Base-by-base conservation (phyloP, 2,797 vertebrate species). In the Rousettus madagascariensis region DNA sequence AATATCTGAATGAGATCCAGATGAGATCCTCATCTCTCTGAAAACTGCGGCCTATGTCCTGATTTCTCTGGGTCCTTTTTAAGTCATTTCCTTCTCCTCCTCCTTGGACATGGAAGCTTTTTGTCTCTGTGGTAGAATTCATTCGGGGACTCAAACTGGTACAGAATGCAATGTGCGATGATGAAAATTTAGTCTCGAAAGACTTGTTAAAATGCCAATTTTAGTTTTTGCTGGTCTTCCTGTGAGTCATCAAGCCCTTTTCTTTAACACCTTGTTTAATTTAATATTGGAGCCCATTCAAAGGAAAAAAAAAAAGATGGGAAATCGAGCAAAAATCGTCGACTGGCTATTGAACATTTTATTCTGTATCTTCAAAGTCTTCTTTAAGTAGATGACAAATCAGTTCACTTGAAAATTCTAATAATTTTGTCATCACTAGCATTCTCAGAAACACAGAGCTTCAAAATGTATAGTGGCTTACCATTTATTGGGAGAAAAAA, bases 1-100 rank as follows among this genome's bases (percentile, higher is more conserved):
- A 61, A 3, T 71, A 63, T 96, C 91, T 97, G 91, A 98, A 93
- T 97, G 92, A 90, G 90, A 97, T 92, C 96, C 53, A 86, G 92
- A 97, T 97, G 84, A 86, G 65, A 63, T 26, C 36, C 91, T 90
- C 86, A 16, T 87, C 77, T 97, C 94, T 97, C 66, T 83, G 77
- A 92, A 95, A 97, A 95, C 78, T 0, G 0, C 38, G 22, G 30
- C 91, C 94, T 24, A 59, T 94, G 84, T 89, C 91, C 96, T 93
- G 86, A 79, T 96, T 96, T 94, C 90, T 63, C n/a, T 33, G 85
- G 72, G 71, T 90, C 92, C 94, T 97, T 97, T 94, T 57, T 7
- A 93, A 93, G 53, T 86, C 95, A 86, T 96, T 96, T 95, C 94
- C 69, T 66, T 91, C 78, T 95, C 85, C 68, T 93, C 87, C 36